Conservation (phyloP, 2,113 vertebrate species). For the Sinocyclocheilus rhinocerous region DNA sequence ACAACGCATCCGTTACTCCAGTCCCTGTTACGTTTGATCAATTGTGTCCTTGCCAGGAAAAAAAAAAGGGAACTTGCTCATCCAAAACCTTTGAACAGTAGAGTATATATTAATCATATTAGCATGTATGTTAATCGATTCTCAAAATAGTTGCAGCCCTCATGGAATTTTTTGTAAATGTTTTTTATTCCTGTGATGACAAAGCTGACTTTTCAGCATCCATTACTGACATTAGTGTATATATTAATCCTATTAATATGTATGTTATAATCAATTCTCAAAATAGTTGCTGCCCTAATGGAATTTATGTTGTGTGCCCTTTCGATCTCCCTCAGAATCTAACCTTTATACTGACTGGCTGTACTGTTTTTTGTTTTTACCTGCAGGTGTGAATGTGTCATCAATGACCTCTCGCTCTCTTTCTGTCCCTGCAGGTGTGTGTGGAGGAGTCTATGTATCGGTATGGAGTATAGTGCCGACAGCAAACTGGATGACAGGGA, state of each 20-base stretch:
- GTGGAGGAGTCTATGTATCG: constrained; percentile 50
- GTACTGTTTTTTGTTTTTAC: constrained; percentile 13
- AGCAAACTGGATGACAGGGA: constrained; percentile 80
- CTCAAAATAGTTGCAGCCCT: background rate
- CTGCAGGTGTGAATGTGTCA: constrained; percentile 37
- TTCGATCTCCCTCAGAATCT: background rate
- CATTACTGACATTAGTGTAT: background rate
- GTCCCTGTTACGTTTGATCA: no score
- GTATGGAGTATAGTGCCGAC: constrained; percentile 77
- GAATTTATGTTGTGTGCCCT: background rate
- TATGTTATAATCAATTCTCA: background rate
- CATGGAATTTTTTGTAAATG: background rate
- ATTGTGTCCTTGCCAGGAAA: no score
- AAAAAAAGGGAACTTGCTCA: no score
- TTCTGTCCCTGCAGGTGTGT: constrained; percentile 33
- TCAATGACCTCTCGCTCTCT: constrained; percentile 35
- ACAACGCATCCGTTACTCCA: background rate
- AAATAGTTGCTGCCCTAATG: background rate
- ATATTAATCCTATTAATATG: background rate
- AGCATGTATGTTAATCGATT: background rate
- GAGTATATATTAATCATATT: no score
- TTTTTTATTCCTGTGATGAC: background rate
- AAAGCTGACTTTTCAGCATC: background rate
- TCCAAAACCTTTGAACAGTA: background rate
- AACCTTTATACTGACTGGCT: background rate